A percentile compares a stretch with the other conserved stretches of the same genome.
phyloP scores from a whole-genome alignment of 2,113 vertebrate genomes.

The Scytalopus superciliaris region DNA sequence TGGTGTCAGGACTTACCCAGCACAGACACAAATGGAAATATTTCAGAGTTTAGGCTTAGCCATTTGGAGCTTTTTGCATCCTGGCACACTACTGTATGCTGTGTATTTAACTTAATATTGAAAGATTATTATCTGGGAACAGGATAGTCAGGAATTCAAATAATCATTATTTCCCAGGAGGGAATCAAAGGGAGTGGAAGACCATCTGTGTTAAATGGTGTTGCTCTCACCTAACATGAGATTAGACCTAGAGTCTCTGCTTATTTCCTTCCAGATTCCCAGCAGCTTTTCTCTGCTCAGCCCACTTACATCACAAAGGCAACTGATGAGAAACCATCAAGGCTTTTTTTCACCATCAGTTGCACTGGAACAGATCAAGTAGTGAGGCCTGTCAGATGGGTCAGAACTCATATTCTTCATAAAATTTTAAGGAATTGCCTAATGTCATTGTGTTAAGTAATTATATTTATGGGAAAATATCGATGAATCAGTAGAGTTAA shows the following conservation, averaged over 20 bases:
- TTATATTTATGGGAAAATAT: neutral
- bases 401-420: neutral
- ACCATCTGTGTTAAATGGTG: fast-evolving
- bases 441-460: neutral
- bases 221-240: neutral
- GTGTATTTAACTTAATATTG: neutral
- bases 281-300: neutral
- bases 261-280: neutral
- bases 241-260: neutral
- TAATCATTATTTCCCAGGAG: neutral
- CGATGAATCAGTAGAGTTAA: neutral
- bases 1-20: neutral
- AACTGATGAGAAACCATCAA: neutral
- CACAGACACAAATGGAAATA: neutral
- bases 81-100: neutral
- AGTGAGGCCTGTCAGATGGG: neutral
- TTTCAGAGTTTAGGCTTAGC: neutral
- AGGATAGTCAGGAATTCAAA: neutral
- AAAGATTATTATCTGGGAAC: neutral
- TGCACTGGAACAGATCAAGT: neutral
- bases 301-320: neutral
- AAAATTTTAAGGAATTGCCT: neutral
- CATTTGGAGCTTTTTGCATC: neutral
- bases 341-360: neutral
- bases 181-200: neutral